These are phyloP conservation scores for Galagoides demidoff DNA, from an alignment of 2,797 vertebrate species.

Conservation along the genomic window DNA sequence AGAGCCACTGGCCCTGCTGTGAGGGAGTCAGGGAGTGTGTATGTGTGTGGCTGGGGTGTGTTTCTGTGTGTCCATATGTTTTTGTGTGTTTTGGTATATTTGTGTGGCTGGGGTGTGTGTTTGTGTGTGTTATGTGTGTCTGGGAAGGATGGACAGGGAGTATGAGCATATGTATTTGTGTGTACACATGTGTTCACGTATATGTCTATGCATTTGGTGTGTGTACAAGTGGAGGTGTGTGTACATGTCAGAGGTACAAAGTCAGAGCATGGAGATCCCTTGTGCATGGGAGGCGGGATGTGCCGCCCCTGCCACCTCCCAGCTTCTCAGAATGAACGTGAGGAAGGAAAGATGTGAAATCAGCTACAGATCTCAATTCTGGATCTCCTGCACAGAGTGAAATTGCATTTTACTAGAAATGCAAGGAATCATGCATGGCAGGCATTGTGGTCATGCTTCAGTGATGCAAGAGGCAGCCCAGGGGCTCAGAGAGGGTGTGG, in stretches of 20 bases:
- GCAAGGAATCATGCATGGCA: accelerated
- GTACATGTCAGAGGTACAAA: neutral
- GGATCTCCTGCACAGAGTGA: neutral
- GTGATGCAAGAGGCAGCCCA: accelerated
- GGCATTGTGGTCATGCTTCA: accelerated
- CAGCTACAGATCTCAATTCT: neutral
- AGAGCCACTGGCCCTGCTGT: neutral
- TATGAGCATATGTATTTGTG: neutral
- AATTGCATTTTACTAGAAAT: neutral
- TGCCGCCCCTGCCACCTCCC: neutral
- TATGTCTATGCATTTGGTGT: neutral
- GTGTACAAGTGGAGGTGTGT: neutral
- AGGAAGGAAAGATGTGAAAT: neutral
- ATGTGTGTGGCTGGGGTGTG: neutral
- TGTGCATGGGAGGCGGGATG: accelerated
- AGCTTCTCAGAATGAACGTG: neutral
- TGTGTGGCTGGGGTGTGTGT: neutral
- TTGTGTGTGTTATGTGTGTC: neutral
- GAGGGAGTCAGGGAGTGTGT: accelerated
- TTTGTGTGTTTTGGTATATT: neutral
- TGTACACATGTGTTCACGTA: neutral
- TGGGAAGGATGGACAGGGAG: neutral
- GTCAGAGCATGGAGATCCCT: neutral
- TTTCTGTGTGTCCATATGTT: neutral
- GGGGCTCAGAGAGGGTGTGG: neutral